These are phyloP conservation scores for Rotaria sp. DNA, from an alignment of 2,888 invertebrate species.

Conservation along the genomic window DNA sequence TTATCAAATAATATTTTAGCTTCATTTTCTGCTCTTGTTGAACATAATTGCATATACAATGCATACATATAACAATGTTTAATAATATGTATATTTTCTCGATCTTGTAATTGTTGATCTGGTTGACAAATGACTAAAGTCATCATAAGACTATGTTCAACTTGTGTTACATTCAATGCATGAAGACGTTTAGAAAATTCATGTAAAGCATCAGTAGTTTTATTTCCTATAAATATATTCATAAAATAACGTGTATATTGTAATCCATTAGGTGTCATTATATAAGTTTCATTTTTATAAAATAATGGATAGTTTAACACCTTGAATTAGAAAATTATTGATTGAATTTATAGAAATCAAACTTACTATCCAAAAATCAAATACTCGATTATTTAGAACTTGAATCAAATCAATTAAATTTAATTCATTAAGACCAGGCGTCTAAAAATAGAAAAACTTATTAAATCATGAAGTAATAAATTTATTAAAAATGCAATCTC, in stretches of 20 bases:
- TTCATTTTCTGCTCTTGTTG: neutral
- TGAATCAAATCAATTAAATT: slow-evolving; percentile 30
- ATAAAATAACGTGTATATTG: neutral
- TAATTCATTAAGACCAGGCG: slow-evolving; percentile 33
- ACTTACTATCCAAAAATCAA: slow-evolving; percentile 34
- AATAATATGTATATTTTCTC: neutral
- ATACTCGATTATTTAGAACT: slow-evolving; percentile 33
- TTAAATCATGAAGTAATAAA: too few species aligned
- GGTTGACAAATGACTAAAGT: neutral
- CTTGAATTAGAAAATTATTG: neutral
- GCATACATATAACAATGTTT: neutral
- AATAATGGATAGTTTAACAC: neutral
- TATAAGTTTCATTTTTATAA: neutral
- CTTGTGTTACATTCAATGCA: neutral
- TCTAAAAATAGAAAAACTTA: neutral
- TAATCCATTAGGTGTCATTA: neutral
- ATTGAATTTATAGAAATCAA: neutral
- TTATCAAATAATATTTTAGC: neutral
- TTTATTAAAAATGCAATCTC: too few species aligned
- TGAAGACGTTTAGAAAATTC: neutral
- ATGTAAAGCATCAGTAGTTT: neutral
- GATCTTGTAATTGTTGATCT: neutral
- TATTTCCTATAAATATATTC: neutral
- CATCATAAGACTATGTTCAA: neutral
- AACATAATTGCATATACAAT: neutral